Base-by-base conservation (phyloP, 2,113 vertebrate species). In the Ondatra zibethicus region DNA sequence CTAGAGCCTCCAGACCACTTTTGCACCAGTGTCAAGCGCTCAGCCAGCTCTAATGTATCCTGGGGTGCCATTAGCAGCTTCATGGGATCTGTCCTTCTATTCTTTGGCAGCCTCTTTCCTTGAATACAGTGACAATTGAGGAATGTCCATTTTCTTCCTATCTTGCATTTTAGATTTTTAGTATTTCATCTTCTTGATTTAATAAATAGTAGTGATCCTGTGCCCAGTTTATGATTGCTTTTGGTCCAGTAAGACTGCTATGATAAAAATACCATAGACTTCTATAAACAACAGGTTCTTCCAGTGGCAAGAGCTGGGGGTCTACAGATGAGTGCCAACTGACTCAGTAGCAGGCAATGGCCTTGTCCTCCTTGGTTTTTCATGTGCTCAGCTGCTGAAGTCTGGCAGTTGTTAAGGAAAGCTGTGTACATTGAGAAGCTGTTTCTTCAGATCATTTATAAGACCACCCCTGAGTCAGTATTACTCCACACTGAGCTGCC, bases 1-100 rank as follows among this genome's bases (percentile, higher is more conserved):
- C 45, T n/a, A 47, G 72, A 94, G 77, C 86, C 36, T 10, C 86
- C 73, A 75, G 47, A 45, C 96, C 77, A 70, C 81, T 92, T 89
- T 76, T 50, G 45, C 50, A 50, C 52, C 23, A 29, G 33, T 1
- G 14, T 92, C 90, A 95, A 39, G 36, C 76, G 58, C 58, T 55
- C n/a, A 14, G 47, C 80, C 76, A 61, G 68, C 21, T 93, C 63
- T 25, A 0, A 19, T 0, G 0, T 68, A 75, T 47, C 52, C 72
- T 66, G 36, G 55, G 58, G 70, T 91, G 88, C 90, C 50, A 36
- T 47, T 55, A 58, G 72, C 55, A 45, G 33, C 63, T 4, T 0
- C 39, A 50, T 85, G 8, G 21, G 33, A 3, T 61, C 70, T 95
- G 45, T 89, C 45, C 2, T 23, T 77, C 29, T 66, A 72, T 70